Evolutionary conservation across 2,797 vertebrate species (phyloP).

Genomic region (Rhabdophis nuchalis): DNA sequence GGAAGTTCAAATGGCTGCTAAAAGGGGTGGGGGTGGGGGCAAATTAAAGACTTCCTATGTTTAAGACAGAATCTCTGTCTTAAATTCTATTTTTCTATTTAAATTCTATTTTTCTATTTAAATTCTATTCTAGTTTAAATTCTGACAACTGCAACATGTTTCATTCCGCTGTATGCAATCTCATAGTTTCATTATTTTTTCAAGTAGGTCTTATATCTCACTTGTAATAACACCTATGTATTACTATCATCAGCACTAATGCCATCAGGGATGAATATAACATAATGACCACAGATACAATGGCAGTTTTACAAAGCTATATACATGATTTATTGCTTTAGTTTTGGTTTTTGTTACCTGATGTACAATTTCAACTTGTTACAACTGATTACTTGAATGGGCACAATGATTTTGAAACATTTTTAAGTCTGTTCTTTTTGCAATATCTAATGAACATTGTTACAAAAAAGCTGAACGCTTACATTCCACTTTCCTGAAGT

Average conservation of each 20-base stretch:
- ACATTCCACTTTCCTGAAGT: not conserved
- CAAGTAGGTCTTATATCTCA: not conserved
- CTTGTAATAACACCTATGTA: not conserved
- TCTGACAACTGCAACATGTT: not conserved
- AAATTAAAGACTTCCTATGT: not conserved
- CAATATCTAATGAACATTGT: not conserved
- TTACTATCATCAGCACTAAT: not conserved
- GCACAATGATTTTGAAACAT: not conserved
- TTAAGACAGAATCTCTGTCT: not conserved
- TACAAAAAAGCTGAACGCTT: not conserved
- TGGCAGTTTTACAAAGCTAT: not conserved
- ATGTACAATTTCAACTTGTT: not conserved
- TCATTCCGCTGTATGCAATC: not conserved
- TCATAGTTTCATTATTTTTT: not conserved
- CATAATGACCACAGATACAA: not conserved
- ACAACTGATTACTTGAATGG: not conserved
- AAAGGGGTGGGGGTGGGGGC: not conserved
- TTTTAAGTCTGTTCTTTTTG: not conserved
- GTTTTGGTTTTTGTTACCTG: not conserved
- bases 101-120: not conserved
- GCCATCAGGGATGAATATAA: not conserved
- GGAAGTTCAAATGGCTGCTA: not conserved
- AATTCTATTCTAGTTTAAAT: not conserved
- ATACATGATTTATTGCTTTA: not conserved
- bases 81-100: not conserved